Percentiles rank a stretch among this genome's conserved stretches.
Evolutionary conservation across 2,797 vertebrate species (phyloP).

Genomic region (Hozukius guyotensis): DNA sequence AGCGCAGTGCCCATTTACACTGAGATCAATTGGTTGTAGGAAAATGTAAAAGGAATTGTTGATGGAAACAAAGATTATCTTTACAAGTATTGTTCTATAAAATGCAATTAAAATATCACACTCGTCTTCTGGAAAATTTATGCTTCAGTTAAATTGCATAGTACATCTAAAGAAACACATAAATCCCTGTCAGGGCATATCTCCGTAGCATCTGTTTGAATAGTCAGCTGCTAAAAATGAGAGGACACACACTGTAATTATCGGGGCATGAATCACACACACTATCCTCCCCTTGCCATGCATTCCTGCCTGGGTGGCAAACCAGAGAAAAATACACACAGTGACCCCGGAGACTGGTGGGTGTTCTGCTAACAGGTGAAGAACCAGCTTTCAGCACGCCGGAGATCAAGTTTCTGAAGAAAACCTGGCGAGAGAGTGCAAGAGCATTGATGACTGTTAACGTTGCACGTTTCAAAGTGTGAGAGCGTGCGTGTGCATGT

Average conservation of each 20-base stretch:
- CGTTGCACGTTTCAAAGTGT: slow-evolving; percentile 63
- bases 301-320: slow-evolving; percentile 76
- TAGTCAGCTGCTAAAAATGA: slow-evolving; percentile 70
- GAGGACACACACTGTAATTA: slow-evolving; percentile 74
- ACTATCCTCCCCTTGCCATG: slow-evolving; percentile 48
- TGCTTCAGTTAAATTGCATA: background rate
- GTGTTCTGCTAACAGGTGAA: slow-evolving; percentile 78
- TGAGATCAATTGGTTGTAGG: slow-evolving; percentile 43
- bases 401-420: slow-evolving; percentile 76
- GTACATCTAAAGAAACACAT: slow-evolving; percentile 12
- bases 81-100: slow-evolving; percentile 20
- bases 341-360: slow-evolving; percentile 65
- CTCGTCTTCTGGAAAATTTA: background rate
- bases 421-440: slow-evolving; percentile 52
- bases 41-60: slow-evolving; percentile 16
- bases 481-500: slow-evolving; percentile 21
- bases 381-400: slow-evolving; percentile 69
- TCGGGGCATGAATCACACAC: slow-evolving; percentile 72
- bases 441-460: slow-evolving; percentile 73
- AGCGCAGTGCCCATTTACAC: slow-evolving; percentile 37
- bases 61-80: slow-evolving; percentile 32
- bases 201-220: slow-evolving; percentile 62
- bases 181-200: slow-evolving; percentile 39
- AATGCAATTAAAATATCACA: slow-evolving; percentile 34
- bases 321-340: slow-evolving; percentile 63